A percentile compares a stretch with the other conserved stretches of the same genome.
Conservation (phyloP, 2,113 vertebrate species). For the Austrofundulus limnaeus region DNA sequence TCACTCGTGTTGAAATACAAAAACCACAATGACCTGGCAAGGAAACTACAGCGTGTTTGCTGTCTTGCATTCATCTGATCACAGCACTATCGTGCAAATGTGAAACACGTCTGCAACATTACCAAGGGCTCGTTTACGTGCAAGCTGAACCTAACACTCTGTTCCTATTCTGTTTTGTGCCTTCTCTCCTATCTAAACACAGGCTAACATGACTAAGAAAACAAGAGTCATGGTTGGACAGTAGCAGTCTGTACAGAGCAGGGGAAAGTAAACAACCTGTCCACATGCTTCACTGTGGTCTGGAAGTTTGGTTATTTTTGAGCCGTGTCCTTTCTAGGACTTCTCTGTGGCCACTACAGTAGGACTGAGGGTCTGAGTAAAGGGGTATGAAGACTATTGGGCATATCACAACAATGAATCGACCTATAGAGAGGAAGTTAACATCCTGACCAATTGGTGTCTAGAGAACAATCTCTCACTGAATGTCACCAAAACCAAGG, state of each 20-base stretch:
- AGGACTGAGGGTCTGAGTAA: constrained; percentile 21
- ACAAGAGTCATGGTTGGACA: constrained; percentile 20
- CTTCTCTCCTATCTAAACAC: constrained; percentile 36
- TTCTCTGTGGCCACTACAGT: constrained; percentile 23
- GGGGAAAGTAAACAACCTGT: constrained; percentile 1
- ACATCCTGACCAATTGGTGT: too few relatives aligned
- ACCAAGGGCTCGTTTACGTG: not conserved
- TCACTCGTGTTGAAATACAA: too few relatives aligned
- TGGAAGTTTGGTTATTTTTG: constrained; percentile 58
- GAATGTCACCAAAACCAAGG: too few relatives aligned
- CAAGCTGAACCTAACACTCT: not conserved
- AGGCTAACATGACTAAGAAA: constrained; percentile 13
- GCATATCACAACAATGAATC: constrained; percentile 7
- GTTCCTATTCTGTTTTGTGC: constrained; percentile 4
- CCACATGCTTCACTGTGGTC: constrained; percentile 14
- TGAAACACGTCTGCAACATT: too few relatives aligned
- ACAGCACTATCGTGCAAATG: not conserved
- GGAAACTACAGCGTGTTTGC: too few relatives aligned
- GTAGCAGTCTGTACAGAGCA: constrained; percentile 13
- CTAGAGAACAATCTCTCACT: too few relatives aligned
- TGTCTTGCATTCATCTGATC: not conserved
- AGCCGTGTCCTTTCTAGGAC: constrained; percentile 62
- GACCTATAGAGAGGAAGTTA: too few relatives aligned
- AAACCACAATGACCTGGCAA: too few relatives aligned
- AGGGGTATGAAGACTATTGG: constrained; percentile 22